These are phyloP conservation scores for Pygoscelis antarcticus DNA, from an alignment of 2,113 vertebrate species.

Conservation along the genomic window DNA sequence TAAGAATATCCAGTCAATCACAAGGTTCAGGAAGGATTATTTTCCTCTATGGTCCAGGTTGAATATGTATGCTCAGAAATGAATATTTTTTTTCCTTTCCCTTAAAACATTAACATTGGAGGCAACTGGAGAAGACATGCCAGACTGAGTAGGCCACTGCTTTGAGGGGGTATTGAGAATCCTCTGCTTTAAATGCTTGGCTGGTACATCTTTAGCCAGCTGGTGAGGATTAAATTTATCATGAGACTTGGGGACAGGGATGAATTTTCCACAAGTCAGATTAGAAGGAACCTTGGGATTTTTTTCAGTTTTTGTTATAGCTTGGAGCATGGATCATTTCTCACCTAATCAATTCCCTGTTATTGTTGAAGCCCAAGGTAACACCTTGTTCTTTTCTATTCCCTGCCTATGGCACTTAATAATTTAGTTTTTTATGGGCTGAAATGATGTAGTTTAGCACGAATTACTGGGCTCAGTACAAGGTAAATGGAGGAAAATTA, in stretches of 20 bases:
- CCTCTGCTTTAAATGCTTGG: background rate
- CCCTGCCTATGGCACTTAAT: constrained; percentile 11
- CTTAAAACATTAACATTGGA: background rate
- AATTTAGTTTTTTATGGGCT: constrained; percentile 37
- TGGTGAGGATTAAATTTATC: background rate
- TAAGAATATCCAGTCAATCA: background rate
- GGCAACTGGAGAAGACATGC: background rate
- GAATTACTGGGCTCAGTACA: constrained; percentile 23
- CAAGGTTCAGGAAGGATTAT: background rate
- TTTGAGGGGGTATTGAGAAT: background rate
- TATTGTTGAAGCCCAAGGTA: constrained; percentile 36
- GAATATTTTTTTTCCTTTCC: background rate
- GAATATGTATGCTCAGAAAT: background rate
- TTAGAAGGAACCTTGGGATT: background rate
- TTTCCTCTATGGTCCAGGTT: background rate
- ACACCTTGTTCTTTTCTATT: constrained; percentile 28
- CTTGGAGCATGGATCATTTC: constrained; percentile 4
- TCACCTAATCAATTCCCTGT: constrained; percentile 20
- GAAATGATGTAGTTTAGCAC: constrained; percentile 17
- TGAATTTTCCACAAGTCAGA: constrained; percentile 17
- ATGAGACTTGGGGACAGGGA: background rate
- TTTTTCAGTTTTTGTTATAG: background rate
- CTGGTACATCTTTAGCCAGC: background rate
- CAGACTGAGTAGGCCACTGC: background rate
- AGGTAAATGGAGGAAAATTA: constrained; percentile 38